Conservation (phyloP, 2,113 vertebrate species). For the Triplophysa dalaica region DNA sequence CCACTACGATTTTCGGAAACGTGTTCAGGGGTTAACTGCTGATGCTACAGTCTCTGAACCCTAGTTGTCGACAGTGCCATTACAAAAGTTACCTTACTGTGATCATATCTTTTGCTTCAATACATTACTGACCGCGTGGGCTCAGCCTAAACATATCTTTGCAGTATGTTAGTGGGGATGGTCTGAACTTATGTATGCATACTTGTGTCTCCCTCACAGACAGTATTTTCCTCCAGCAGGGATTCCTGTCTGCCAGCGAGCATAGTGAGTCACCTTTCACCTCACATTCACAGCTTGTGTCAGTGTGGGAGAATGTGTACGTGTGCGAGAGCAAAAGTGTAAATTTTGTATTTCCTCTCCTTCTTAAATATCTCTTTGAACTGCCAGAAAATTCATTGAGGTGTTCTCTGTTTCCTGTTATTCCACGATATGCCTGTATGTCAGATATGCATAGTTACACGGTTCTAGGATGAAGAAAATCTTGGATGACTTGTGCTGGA, state of each 20-base stretch:
- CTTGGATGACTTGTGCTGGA: constrained; percentile 3
- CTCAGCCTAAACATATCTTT: neutral
- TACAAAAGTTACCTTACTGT: too few relatives aligned
- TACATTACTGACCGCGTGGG: neutral
- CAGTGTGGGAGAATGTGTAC: constrained; percentile 34
- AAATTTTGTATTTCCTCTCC: constrained; percentile 6
- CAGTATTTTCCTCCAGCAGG: constrained; percentile 40
- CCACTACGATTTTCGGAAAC: too few relatives aligned
- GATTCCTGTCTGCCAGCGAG: constrained; percentile 32
- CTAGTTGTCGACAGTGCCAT: too few relatives aligned
- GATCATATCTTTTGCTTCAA: too few relatives aligned
- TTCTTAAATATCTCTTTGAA: constrained; percentile 18
- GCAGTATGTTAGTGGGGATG: neutral
- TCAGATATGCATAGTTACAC: neutral
- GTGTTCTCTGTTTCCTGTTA: neutral
- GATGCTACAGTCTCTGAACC: too few relatives aligned
- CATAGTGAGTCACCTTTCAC: constrained; percentile 36
- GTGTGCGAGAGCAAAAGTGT: constrained; percentile 22
- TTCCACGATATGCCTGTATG: constrained; percentile 1
- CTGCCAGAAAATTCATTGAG: constrained; percentile 19
- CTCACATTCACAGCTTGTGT: constrained; percentile 22
- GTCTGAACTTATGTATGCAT: constrained; percentile 5
- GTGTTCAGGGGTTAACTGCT: too few relatives aligned
- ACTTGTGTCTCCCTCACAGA: constrained; percentile 11
- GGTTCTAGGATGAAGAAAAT: neutral